phyloP scores from a whole-genome alignment of 2,888 invertebrate genomes.

The Operophtera brumata region DNA sequence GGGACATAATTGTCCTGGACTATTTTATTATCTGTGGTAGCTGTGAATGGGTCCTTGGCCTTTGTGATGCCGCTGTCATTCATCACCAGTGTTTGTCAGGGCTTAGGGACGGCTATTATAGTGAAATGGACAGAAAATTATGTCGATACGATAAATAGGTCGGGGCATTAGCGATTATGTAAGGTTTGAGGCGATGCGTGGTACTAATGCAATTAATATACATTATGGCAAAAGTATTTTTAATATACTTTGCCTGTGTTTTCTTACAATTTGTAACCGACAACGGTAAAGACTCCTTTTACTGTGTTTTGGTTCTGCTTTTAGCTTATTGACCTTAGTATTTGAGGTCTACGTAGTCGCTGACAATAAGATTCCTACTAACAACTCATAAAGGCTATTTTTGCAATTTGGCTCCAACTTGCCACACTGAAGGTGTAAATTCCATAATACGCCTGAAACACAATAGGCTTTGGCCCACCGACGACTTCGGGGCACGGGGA shows the following conservation, averaged over 20 bases:
- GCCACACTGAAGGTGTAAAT: constrained; percentile 62
- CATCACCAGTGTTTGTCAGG: constrained; percentile 66
- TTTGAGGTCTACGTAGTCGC: not conserved
- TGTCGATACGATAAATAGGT: constrained; percentile 59
- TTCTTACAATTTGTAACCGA: not conserved
- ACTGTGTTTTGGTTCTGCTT: no score
- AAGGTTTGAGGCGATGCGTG: constrained; percentile 41
- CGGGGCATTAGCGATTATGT: constrained; percentile 65
- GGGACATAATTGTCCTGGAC: constrained; percentile 55
- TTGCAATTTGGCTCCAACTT: constrained; percentile 43
- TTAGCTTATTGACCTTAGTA: no score
- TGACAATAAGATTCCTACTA: constrained; percentile 36
- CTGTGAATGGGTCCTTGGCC: constrained; percentile 65
- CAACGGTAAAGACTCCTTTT: not conserved
- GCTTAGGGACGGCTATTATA: constrained; percentile 53
- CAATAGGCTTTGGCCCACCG: constrained; percentile 58
- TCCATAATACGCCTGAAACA: constrained; percentile 58
- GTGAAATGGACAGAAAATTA: constrained; percentile 73
- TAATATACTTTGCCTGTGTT: constrained; percentile 4
- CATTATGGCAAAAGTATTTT: constrained; percentile 9
- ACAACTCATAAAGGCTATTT: constrained; percentile 35
- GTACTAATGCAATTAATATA: constrained; percentile 46
- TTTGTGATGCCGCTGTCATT: constrained; percentile 69
- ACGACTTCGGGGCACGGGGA: constrained; percentile 36
- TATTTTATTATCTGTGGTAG: constrained; percentile 35